Evolutionary conservation across 2,113 vertebrate genomes (phyloP), one percentile per base, ranked within the genome.

Genomic region (Corythoichthys intestinalis): DNA sequence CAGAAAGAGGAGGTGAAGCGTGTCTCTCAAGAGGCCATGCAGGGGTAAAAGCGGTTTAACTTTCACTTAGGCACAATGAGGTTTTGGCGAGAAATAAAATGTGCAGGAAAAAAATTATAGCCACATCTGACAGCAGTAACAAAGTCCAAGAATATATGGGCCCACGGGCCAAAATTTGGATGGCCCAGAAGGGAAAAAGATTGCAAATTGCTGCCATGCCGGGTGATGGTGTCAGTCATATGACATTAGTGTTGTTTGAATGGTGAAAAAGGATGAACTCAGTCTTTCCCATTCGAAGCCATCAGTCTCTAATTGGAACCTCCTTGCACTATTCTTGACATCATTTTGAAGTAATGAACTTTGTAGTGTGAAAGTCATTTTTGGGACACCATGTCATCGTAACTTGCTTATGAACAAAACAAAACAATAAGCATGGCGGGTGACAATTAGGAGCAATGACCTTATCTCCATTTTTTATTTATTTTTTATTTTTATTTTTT

Each of bases 211-310:
- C 13, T 48, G 61, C 41, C 44, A 11, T 34, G 61, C 44, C 61
- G 28, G 59, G 44, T 47, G 20, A 63, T 47, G 20, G 44, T 63
- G 41, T 63, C 61, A 47, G 41, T 63, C 61, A 47, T 63, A 28
- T 63, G 46, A n/a, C 61, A 34, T 63, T 34, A 12, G 44, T 48
- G 41, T 63, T 48, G 44, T 47, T 34, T 46, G 61, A 63, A 47
- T n/a, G 7, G n/a, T 34, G 61, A 20, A 63, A 63, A 63, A 63
- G 11, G 61, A 63, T 35, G 61, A 46, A 63, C 61, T 63, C 61
- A 34, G 41, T 47, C 61, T 47, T 63, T 63, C 20, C 44, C 61
- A 34, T 48, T 34, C 61, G 28, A 47, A 63, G 10, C 34, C 20
- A 63, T 63, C 44, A 63, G 5, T 37, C 56, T 37, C 56, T 14